Conservation (phyloP, 2,113 vertebrate genomes). For the Petrocephalus microphthalmus region DNA sequence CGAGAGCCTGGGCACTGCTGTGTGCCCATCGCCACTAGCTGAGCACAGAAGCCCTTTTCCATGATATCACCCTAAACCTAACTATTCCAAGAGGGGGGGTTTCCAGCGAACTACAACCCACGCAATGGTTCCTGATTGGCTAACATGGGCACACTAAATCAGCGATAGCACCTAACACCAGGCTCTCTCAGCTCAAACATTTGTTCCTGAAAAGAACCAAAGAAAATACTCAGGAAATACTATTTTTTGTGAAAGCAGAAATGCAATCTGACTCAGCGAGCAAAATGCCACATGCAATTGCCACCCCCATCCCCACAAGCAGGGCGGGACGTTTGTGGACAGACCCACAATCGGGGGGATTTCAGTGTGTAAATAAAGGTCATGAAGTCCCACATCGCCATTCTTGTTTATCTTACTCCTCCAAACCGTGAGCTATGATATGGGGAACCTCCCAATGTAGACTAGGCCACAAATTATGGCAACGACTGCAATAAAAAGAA, state of each 20-base stretch:
- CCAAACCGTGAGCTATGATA: slow-evolving; percentile 55
- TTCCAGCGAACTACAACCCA: neutral
- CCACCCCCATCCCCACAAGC: neutral
- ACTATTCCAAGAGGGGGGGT: slow-evolving; percentile 40
- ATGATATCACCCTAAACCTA: slow-evolving; percentile 28
- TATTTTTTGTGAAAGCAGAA: neutral
- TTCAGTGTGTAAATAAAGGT: slow-evolving; percentile 21
- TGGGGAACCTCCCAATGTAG: slow-evolving; percentile 47
- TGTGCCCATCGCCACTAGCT: slow-evolving; percentile 21
- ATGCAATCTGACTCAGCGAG: neutral
- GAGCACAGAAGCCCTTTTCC: slow-evolving; percentile 22
- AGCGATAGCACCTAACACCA: neutral
- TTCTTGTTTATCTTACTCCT: slow-evolving; percentile 46
- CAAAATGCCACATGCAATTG: slow-evolving; percentile 15
- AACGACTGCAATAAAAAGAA: slow-evolving; percentile 26
- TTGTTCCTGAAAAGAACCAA: slow-evolving; percentile 21
- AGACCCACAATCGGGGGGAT: slow-evolving; percentile 25
- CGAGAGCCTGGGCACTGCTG: neutral
- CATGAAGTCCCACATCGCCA: slow-evolving; percentile 42
- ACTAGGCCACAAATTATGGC: slow-evolving; percentile 37
- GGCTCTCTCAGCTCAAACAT: neutral
- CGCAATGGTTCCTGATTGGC: slow-evolving; percentile 56
- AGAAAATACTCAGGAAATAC: slow-evolving; percentile 33
- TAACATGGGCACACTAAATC: slow-evolving; percentile 45
- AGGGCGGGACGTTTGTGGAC: slow-evolving; percentile 29